A percentile compares a stretch with the other conserved stretches of the same genome.
phyloP scores from a whole-genome alignment of 2,888 invertebrate species.

The Nemoura dubitans region DNA sequence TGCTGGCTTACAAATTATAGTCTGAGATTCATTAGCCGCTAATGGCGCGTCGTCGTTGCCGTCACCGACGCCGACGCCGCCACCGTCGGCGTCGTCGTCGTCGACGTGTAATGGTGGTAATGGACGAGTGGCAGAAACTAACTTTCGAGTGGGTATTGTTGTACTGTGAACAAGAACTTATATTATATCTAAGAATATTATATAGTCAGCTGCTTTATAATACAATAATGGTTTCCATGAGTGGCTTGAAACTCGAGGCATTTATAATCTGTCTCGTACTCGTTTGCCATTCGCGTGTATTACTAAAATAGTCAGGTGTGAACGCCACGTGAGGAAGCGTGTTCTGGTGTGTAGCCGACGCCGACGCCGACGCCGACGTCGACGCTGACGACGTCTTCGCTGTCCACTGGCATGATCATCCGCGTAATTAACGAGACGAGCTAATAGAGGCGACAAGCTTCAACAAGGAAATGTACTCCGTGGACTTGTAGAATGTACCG shows the following conservation, averaged over 20 bases:
- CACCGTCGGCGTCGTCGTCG: not conserved
- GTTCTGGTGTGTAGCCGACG: not conserved
- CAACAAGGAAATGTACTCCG: constrained; percentile 33
- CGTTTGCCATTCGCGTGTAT: not conserved
- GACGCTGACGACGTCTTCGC: not conserved
- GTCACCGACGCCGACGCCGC: not conserved
- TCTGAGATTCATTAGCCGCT: constrained; percentile 29
- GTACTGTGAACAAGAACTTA: not conserved
- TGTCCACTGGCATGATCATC: constrained; percentile 36
- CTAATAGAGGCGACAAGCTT: constrained; percentile 27
- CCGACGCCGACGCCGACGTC: not conserved
- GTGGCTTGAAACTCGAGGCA: constrained; percentile 3
- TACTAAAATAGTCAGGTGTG: not conserved
- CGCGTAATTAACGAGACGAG: constrained; percentile 21
- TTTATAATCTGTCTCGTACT: constrained; percentile 16
- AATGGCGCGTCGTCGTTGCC: constrained; percentile 27
- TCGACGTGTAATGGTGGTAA: not conserved
- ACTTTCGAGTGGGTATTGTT: constrained; percentile 33
- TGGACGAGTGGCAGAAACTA: constrained; percentile 34
- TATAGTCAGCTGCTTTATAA: constrained; percentile 9
- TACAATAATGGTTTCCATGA: constrained; percentile 15
- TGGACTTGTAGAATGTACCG: not conserved
- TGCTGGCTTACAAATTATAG: constrained; percentile 8
- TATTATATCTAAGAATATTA: constrained; percentile 19
- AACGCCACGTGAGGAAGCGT: not conserved